phyloP scores from a whole-genome alignment of 64 coral and sea anemone genomes.

The Montipora capricornis region DNA sequence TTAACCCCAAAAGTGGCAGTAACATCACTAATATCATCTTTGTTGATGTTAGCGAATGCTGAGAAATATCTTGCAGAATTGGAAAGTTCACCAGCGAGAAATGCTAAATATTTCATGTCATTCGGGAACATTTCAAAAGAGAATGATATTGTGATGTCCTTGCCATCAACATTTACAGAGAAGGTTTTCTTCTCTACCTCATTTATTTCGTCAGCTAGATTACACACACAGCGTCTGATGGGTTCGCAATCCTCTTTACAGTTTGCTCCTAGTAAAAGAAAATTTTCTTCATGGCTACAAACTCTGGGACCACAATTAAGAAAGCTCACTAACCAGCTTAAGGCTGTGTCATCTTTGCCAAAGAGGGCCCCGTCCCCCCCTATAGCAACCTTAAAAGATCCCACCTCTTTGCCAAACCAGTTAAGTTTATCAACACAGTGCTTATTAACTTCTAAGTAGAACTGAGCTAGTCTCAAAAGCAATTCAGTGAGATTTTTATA shows the following conservation, averaged over 20 bases:
- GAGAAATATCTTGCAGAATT: conserved; percentile 38
- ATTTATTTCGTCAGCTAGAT: conserved; percentile 31
- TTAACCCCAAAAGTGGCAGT: not conserved
- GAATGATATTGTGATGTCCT: conserved; percentile 27
- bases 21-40: not conserved
- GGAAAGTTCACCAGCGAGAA: conserved; percentile 8
- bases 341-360: conserved; percentile 39
- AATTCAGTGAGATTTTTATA: conserved; percentile 55
- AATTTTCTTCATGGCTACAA: conserved; percentile 41
- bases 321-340: conserved; percentile 71
- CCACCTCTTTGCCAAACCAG: conserved; percentile 54
- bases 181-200: conserved; percentile 24
- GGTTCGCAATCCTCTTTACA: conserved; percentile 38
- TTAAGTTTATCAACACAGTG: conserved; percentile 37
- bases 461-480: conserved; percentile 52
- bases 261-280: conserved; percentile 49
- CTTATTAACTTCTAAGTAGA: conserved; percentile 51
- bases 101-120: conserved; percentile 33
- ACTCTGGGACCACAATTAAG: conserved; percentile 42
- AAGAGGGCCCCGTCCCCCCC: conserved; percentile 54
- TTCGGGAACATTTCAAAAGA: conserved; percentile 47
- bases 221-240: not conserved
- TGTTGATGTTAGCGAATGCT: not conserved
- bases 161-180: conserved; percentile 1
- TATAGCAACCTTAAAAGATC: conserved; percentile 57